phyloP scores from a whole-genome alignment of 2,113 vertebrate genomes.

The Plestiodon gilberti region DNA sequence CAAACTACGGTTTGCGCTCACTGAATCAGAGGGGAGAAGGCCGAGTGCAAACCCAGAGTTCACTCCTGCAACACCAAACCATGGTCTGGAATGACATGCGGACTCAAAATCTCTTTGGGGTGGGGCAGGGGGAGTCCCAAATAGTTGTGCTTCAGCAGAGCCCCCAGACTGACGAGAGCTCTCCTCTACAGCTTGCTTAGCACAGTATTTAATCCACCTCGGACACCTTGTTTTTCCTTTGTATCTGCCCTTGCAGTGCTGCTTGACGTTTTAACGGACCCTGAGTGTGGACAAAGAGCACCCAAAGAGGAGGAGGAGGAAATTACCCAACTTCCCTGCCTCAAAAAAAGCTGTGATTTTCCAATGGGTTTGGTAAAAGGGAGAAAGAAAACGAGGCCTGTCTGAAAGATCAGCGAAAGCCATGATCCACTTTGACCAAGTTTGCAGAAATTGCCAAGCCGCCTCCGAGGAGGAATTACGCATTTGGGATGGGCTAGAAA shows the following conservation, averaged over 20 bases:
- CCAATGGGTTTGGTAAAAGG: background rate
- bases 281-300: background rate
- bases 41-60: background rate
- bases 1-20: too few relatives aligned
- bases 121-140: too few relatives aligned
- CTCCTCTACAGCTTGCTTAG: background rate
- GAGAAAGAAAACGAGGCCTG: background rate
- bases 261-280: conserved; percentile 18
- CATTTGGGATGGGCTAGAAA: conserved; percentile 41
- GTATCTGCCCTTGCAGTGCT: background rate
- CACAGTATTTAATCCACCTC: background rate
- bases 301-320: conserved; percentile 11
- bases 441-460: background rate
- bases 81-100: background rate
- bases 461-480: conserved; percentile 19
- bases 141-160: background rate
- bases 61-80: background rate
- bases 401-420: conserved; percentile 17
- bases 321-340: background rate
- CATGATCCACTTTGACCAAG: background rate
- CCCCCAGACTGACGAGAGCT: background rate
- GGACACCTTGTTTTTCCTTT: background rate
- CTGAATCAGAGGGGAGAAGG: background rate
- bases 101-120: too few relatives aligned
- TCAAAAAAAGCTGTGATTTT: conserved; percentile 4